A percentile compares a stretch with the other conserved stretches of the same genome.
phyloP scores from a whole-genome alignment of 37 sponge, comb jelly and placozoan genomes.

The Cliona cf. orientalis region DNA sequence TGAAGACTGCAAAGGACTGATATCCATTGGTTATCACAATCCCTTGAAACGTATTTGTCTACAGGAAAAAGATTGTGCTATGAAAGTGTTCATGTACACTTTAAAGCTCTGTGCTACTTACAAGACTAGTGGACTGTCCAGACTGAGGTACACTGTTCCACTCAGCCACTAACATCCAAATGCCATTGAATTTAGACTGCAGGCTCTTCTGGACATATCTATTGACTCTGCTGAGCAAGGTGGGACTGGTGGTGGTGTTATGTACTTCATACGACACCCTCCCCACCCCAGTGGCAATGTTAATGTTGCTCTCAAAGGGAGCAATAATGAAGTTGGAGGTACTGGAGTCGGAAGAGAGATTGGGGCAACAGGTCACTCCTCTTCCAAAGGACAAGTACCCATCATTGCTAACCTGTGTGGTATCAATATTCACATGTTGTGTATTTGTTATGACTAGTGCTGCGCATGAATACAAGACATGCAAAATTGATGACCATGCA shows the following conservation, averaged over 20 bases:
- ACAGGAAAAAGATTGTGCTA: neutral
- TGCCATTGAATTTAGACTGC: neutral
- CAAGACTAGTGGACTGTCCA: conserved; percentile 4
- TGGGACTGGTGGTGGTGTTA: neutral
- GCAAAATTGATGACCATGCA: too few relatives aligned
- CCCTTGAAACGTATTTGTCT: conserved; percentile 37
- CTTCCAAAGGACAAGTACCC: conserved; percentile 32
- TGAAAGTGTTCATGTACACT: neutral
- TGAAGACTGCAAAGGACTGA: conserved; percentile 41
- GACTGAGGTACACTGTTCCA: conserved; percentile 29
- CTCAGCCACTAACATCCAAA: conserved; percentile 23
- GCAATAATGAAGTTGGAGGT: conserved; percentile 20
- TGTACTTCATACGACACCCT: conserved; percentile 18
- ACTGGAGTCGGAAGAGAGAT: neutral
- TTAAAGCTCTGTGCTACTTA: neutral
- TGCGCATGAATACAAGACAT: too few relatives aligned
- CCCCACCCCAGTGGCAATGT: conserved; percentile 10
- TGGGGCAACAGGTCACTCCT: neutral
- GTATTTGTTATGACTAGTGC: too few relatives aligned
- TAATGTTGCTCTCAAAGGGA: conserved; percentile 15
- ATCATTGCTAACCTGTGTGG: conserved; percentile 10
- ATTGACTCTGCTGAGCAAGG: conserved; percentile 12
- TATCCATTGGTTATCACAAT: conserved; percentile 28
- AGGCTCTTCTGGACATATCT: neutral
- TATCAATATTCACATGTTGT: too few relatives aligned